Evolutionary conservation across 1,140 invertebrate genomes (phyloP).

Genomic region (Homarus americanus): DNA sequence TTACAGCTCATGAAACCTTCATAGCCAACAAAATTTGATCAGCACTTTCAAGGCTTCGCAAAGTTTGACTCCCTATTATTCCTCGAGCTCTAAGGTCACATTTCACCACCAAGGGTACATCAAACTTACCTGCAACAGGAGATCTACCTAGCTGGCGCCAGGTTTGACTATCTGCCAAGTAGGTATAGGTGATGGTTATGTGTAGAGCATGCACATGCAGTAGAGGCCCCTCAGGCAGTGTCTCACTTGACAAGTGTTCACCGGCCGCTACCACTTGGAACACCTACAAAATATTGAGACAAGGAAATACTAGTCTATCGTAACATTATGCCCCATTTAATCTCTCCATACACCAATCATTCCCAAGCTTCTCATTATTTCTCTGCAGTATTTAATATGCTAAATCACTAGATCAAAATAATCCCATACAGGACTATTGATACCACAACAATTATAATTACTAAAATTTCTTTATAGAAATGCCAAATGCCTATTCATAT

Average conservation of each 20-base stretch:
- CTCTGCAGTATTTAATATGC: background rate
- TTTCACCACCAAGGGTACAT: background rate
- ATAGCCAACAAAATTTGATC: background rate
- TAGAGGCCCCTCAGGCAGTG: background rate
- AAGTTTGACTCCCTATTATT: background rate
- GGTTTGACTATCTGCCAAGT: background rate
- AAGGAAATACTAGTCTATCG: background rate
- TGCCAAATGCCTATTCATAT: too few relatives aligned
- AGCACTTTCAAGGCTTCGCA: background rate
- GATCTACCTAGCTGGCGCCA: background rate
- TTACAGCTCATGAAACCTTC: background rate
- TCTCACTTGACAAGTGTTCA: background rate
- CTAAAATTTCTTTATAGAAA: background rate
- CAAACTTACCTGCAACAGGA: background rate
- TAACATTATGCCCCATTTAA: too few relatives aligned
- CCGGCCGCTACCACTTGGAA: background rate
- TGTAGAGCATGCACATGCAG: background rate
- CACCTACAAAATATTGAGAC: background rate
- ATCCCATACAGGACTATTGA: background rate
- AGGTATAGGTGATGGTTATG: background rate
- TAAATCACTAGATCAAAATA: background rate
- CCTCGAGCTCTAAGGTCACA: background rate
- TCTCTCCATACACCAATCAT: too few relatives aligned
- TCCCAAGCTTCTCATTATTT: background rate
- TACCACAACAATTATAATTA: too few relatives aligned